Evolutionary conservation across 92 coral and sea anemone genomes (phyloP).

Genomic region (Pocillopora grandis): DNA sequence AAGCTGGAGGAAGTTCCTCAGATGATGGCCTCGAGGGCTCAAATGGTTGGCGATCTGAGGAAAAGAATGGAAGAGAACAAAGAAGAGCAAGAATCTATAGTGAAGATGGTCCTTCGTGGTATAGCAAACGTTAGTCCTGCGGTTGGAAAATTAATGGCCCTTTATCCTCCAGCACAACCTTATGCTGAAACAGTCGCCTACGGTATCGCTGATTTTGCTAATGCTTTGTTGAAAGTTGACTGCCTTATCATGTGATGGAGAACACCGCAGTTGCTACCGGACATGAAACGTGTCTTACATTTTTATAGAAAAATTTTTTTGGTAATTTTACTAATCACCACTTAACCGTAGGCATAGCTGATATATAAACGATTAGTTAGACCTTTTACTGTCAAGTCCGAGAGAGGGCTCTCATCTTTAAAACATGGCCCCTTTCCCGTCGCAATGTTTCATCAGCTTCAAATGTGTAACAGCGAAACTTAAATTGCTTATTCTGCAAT

Average conservation of each 20-base stretch:
- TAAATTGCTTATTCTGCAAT: too few relatives aligned
- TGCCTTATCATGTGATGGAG: constrained; percentile 9
- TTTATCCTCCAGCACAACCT: constrained; percentile 25
- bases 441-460: too few relatives aligned
- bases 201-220: not conserved
- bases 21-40: not conserved
- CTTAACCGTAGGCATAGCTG: too few relatives aligned
- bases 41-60: not conserved
- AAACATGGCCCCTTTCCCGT: too few relatives aligned
- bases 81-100: not conserved
- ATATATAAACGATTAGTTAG: too few relatives aligned
- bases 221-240: not conserved
- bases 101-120: not conserved
- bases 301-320: too few relatives aligned
- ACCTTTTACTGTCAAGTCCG: too few relatives aligned
- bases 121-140: not conserved
- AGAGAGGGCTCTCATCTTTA: too few relatives aligned
- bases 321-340: too few relatives aligned
- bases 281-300: not conserved
- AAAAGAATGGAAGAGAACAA: not conserved
- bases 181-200: constrained; percentile 30
- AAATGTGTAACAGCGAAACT: too few relatives aligned
- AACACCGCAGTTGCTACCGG: not conserved
- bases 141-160: not conserved
- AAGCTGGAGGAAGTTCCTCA: constrained; percentile 10